Evolutionary conservation across 2,797 vertebrate species (phyloP), one percentile per base, ranked within the genome.

Genomic region (Cossypha caffra): DNA sequence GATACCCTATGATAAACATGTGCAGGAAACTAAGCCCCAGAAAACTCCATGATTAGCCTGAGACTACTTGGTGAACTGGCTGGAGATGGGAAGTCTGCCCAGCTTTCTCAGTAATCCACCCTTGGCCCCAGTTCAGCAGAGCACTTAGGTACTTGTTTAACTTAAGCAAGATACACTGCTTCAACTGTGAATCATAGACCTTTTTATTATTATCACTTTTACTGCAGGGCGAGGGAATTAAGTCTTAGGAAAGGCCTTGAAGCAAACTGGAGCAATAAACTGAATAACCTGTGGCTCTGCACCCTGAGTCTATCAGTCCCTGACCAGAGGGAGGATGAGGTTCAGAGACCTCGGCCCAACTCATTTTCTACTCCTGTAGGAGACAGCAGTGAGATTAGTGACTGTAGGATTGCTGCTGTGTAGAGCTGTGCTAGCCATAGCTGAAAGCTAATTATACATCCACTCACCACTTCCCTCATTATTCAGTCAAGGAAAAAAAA

Each of bases 361-460:
- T 84, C 14, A 35, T 72, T 91, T 92, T 33, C 37, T 90, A 47
- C 58, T 94, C 71, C 77, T 67, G 48, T 4, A 83, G 78, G 31
- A 90, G 73, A 94, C 29, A 79, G 67, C 24, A 84, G 61, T 42
- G 43, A 92, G 62, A 86, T 91, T 20, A 78, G 62, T 9, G 12
- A 62, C 43, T 69, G 43, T 7, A 52, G 35, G 72, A 66, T 13
- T 52, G 50, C 43, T 94, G 74, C 61, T 24, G 9, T 35, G 55
- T 37, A 82, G 33, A 92, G 33, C 62, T 75, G 25, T 58, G 63
- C 40, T 69, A 45, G 45, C 48, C 55, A n/a, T 28, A 45, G 76
- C 67, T 96, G 90, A 72, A n/a, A 87, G 90, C 52, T 96, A 97
- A 95, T 96, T 96, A 95, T 64, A 96, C 58, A 92, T 64, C 51